Evolutionary conservation across 2,797 vertebrate species (phyloP).

Genomic region (Gambelia wislizenii): DNA sequence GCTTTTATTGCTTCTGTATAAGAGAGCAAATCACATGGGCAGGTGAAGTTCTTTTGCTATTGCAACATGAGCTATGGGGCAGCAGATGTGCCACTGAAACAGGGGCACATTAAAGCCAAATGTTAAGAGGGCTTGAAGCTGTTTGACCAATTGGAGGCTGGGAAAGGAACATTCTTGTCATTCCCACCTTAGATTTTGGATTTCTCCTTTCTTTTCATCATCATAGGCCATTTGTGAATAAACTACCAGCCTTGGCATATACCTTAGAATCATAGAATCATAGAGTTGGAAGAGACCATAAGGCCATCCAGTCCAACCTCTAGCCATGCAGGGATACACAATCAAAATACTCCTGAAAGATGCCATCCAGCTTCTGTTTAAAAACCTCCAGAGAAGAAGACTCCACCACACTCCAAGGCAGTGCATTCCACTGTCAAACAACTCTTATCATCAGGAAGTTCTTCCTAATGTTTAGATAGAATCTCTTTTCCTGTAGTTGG

Average conservation of each 20-base stretch:
- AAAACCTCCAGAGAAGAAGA: no score
- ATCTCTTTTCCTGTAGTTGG: no score
- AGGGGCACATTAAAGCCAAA: not conserved
- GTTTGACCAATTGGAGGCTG: not conserved
- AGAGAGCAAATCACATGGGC: not conserved
- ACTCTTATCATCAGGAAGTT: no score
- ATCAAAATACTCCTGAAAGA: no score
- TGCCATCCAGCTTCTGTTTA: no score
- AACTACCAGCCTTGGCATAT: not conserved
- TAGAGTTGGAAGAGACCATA: no score
- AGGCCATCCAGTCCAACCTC: no score
- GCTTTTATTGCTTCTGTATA: constrained; percentile 5
- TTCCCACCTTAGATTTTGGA: not conserved
- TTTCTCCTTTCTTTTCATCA: not conserved
- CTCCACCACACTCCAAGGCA: no score
- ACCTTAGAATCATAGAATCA: no score
- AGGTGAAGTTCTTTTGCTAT: not conserved
- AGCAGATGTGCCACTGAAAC: not conserved
- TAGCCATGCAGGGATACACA: no score
- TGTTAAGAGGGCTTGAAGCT: not conserved
- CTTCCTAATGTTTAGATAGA: no score
- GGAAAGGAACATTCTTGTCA: not conserved
- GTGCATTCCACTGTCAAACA: no score
- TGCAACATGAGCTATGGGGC: not conserved
- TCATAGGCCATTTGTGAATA: not conserved